Base-by-base conservation (phyloP, 2,888 invertebrate species). In the Lasioglossum morio region DNA sequence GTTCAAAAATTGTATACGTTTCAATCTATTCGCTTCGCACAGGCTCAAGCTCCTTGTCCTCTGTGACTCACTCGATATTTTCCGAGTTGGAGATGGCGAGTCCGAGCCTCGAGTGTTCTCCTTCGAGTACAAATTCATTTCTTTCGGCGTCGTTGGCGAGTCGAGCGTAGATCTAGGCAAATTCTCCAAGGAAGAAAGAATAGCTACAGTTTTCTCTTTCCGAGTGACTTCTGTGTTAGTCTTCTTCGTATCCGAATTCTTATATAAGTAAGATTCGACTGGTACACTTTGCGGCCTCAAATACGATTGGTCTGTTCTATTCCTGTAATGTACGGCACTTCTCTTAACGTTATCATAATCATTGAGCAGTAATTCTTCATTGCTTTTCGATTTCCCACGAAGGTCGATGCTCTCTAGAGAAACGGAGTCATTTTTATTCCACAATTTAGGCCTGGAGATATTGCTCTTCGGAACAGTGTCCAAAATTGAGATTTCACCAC, bases 1-100 rank as follows among this genome's bases (percentile, higher is more conserved):
- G 72, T 86, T 88, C 8, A 87, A 75, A 27, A 91, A 91, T 79
- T 86, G 86, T 57, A 92, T 84, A 14, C 92, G 92, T 81, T 90
- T 91, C 43, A 85, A 66, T 43, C 88, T 82, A 82, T 88, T 90
- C 1, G 72, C 79, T 48, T 91, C 90, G n/a, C 37, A 84, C 10
- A 83, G 53, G 1, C 79, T 79, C 12, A 88, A 30, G 23, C 40
- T 30, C 10, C 72, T 85, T 12, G 43, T 69, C 30, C n/a, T 66
- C 10, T 12, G 57, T 8, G 34, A 12, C 37, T 37, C 69, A 4
- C 23, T 37, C 19, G 69, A 37, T 37, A 69, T 37, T 69, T 23
- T 34, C 10, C 4, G 69, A 23, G 37, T 37, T 30, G 48, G 60
- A 2, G 40, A 30, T 16, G 14, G n/a, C 4, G 69, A 34, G 48